phyloP scores from a whole-genome alignment of 2,888 invertebrate species.

The Ypsolopha sequella region DNA sequence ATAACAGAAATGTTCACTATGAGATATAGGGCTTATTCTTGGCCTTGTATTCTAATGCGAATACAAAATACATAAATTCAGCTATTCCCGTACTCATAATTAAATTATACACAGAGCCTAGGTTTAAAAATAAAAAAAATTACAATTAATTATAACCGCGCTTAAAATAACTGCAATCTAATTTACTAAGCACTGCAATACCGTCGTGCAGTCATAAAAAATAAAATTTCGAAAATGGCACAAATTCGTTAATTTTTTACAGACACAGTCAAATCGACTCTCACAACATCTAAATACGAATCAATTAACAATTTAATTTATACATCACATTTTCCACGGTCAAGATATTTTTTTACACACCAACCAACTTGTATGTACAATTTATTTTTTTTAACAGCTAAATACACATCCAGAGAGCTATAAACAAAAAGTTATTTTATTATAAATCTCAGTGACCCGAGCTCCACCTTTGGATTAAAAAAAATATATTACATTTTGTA shows the following conservation, averaged over 20 bases:
- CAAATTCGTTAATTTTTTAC: background rate
- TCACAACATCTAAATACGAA: background rate
- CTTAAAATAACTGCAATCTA: too few species aligned
- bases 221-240: constrained; percentile 1
- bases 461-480: too few species aligned
- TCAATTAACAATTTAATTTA: background rate
- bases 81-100: background rate
- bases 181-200: too few species aligned
- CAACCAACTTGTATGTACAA: background rate
- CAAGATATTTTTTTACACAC: background rate
- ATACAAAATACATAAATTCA: background rate
- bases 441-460: too few species aligned
- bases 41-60: too few species aligned
- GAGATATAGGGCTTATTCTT: too few species aligned
- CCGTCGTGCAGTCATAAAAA: background rate
- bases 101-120: too few species aligned
- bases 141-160: too few species aligned
- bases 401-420: background rate
- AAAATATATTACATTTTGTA: too few species aligned
- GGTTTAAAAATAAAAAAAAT: too few species aligned
- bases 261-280: background rate
- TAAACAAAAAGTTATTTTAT: background rate
- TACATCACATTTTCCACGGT: background rate
- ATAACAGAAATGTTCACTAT: too few species aligned
- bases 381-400: background rate